Conservation (phyloP, 1,140 invertebrate genomes). For the Bradynema listronoti region DNA sequence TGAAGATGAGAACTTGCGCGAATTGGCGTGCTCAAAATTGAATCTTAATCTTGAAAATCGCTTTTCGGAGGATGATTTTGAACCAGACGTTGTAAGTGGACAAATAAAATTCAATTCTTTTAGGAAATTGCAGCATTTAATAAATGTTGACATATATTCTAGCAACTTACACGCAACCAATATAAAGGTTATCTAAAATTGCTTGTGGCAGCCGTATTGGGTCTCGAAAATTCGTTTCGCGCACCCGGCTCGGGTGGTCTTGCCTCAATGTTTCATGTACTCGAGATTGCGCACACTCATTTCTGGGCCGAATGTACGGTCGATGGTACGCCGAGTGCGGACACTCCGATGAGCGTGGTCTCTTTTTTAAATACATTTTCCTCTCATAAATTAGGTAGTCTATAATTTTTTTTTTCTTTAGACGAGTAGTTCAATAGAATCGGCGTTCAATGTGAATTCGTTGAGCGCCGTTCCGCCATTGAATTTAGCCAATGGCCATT, state of each 20-base stretch:
- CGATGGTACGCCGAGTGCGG: slow-evolving; percentile 36
- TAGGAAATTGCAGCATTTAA: not conserved
- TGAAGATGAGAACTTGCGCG: slow-evolving; percentile 97
- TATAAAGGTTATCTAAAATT: slow-evolving; percentile 96
- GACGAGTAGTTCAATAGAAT: too few relatives aligned
- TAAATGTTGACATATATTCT: slow-evolving; percentile 18
- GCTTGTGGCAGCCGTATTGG: slow-evolving; percentile 75
- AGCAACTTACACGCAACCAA: slow-evolving; percentile 78
- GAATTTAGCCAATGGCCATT: too few relatives aligned
- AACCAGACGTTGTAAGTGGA: slow-evolving; percentile 85
- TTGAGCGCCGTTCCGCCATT: too few relatives aligned
- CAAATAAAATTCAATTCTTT: slow-evolving; percentile 22
- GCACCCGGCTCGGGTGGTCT: slow-evolving; percentile 92
- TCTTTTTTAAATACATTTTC: slow-evolving; percentile 1
- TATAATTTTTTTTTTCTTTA: too few relatives aligned
- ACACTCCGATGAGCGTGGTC: slow-evolving; percentile 32
- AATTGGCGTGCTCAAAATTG: slow-evolving; percentile 85
- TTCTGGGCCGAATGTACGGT: slow-evolving; percentile 78
- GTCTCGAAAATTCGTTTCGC: slow-evolving; percentile 80
- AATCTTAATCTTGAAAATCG: slow-evolving; percentile 88
- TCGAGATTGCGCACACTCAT: slow-evolving; percentile 96
- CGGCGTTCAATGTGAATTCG: too few relatives aligned
- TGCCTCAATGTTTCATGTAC: slow-evolving; percentile 71
- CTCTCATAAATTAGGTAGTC: slow-evolving; percentile 7
- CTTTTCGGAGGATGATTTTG: slow-evolving; percentile 82